Conservation (phyloP, 2,888 invertebrate species). For the Ennomos quercinarius region DNA sequence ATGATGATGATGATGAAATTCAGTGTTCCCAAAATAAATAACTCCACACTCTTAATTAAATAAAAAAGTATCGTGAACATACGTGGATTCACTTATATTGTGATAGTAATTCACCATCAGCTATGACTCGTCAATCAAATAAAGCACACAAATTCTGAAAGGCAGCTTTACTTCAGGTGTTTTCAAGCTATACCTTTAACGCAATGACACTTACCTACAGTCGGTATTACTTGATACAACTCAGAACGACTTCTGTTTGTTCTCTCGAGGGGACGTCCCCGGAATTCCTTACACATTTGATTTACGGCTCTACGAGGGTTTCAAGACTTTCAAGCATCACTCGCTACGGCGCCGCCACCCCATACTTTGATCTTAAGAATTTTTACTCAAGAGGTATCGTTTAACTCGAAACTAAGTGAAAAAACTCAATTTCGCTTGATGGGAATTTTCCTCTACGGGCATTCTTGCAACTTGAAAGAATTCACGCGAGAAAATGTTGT, state of each 20-base stretch:
- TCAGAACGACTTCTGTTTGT: conserved; percentile 32
- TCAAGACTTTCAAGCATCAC: conserved; percentile 15
- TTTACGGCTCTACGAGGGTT: conserved; percentile 21
- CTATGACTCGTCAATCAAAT: too few species aligned
- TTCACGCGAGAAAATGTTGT: conserved; percentile 23
- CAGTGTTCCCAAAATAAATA: too few species aligned
- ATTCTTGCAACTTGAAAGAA: conserved; percentile 46
- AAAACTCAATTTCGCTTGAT: conserved; percentile 51
- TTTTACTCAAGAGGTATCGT: conserved; percentile 39
- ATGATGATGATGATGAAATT: too few species aligned
- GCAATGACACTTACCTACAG: conserved; percentile 8
- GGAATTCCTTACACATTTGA: conserved; percentile 31
- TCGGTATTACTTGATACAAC: conserved; percentile 22
- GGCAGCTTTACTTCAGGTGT: too few species aligned
- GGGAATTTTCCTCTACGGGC: conserved; percentile 43
- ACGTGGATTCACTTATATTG: too few species aligned
- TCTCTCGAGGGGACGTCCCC: conserved; percentile 19
- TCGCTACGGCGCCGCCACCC: conserved; percentile 15
- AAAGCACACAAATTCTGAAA: too few species aligned
- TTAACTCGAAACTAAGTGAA: conserved; percentile 39
- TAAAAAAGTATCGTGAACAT: too few species aligned
- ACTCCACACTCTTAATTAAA: too few species aligned
- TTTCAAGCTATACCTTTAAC: not conserved
- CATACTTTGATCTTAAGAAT: conserved; percentile 43
- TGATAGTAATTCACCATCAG: too few species aligned